Evolutionary conservation across 2,113 vertebrate species (phyloP).

Genomic region (Solea solea): DNA sequence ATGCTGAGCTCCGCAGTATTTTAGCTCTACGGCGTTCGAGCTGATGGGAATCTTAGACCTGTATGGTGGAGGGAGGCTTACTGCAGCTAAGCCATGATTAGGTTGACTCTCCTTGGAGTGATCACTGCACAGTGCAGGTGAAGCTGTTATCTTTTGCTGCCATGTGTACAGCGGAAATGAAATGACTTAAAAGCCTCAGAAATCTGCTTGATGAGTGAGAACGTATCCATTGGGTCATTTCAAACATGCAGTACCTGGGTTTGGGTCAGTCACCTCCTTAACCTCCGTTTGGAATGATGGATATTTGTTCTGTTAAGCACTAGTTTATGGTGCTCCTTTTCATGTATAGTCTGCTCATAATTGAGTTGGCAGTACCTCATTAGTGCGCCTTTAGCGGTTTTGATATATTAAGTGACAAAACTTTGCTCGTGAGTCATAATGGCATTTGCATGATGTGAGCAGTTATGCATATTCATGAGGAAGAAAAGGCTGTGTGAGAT

Average conservation of each 20-base stretch:
- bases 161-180: conserved; percentile 57
- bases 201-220: conserved; percentile 61
- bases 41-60: conserved; percentile 63
- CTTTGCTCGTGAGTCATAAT: conserved; percentile 45
- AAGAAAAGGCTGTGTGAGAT: conserved; percentile 27
- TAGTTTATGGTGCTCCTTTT: conserved; percentile 4
- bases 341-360: conserved; percentile 24
- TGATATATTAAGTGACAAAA: conserved; percentile 49
- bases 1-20: conserved; percentile 53
- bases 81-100: conserved; percentile 60
- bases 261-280: conserved; percentile 24
- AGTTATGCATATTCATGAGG: conserved; percentile 63
- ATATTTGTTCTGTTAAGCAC: conserved; percentile 12
- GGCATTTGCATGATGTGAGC: conserved; percentile 42
- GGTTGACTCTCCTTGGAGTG: conserved; percentile 65
- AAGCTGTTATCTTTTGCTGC: conserved; percentile 64
- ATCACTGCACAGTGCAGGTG: conserved; percentile 58
- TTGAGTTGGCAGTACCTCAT: conserved; percentile 35
- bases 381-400: conserved; percentile 37
- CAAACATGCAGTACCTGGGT: conserved; percentile 14
- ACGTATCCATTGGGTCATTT: conserved; percentile 42
- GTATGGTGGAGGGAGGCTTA: conserved; percentile 62
- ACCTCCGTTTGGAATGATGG: conserved; percentile 11
- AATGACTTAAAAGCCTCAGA: conserved; percentile 62
- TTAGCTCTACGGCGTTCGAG: conserved; percentile 38